Conservation (phyloP, 2,113 vertebrate genomes). For the Vulpes ferrilata region DNA sequence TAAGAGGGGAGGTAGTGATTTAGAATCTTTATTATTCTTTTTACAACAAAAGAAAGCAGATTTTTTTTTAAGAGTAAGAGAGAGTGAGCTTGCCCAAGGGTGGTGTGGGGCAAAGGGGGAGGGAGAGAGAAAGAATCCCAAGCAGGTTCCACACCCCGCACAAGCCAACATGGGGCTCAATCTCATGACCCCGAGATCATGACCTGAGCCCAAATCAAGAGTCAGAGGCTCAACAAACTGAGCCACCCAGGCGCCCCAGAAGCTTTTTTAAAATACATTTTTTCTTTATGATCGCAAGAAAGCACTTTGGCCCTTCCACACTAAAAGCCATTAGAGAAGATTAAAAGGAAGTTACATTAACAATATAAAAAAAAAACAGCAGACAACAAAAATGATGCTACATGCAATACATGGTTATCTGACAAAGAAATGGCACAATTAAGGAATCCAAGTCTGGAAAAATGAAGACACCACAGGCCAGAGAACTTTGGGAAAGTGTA, state of each 20-base stretch:
- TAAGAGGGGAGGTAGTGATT: background rate
- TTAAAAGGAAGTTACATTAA: background rate
- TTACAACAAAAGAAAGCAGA: background rate
- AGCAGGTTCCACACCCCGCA: no score
- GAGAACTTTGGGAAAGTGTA: background rate
- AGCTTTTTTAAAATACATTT: background rate
- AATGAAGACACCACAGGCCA: background rate
- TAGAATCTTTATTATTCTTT: background rate
- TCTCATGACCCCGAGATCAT: no score
- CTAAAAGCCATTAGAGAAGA: background rate
- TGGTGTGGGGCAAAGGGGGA: no score
- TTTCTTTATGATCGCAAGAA: background rate
- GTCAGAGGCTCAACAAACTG: no score
- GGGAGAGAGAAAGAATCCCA: no score
- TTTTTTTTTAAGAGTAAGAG: no score
- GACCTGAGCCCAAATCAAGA: no score
- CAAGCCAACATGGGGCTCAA: no score
- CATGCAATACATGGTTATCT: background rate
- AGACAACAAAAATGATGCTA: background rate
- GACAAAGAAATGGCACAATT: background rate
- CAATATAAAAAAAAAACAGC: background rate
- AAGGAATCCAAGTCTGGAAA: background rate
- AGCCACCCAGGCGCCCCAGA: background rate
- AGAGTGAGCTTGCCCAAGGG: no score
- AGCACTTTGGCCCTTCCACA: background rate